Evolutionary conservation across 2,888 invertebrate genomes (phyloP).

Genomic region (Acleris holmiana): DNA sequence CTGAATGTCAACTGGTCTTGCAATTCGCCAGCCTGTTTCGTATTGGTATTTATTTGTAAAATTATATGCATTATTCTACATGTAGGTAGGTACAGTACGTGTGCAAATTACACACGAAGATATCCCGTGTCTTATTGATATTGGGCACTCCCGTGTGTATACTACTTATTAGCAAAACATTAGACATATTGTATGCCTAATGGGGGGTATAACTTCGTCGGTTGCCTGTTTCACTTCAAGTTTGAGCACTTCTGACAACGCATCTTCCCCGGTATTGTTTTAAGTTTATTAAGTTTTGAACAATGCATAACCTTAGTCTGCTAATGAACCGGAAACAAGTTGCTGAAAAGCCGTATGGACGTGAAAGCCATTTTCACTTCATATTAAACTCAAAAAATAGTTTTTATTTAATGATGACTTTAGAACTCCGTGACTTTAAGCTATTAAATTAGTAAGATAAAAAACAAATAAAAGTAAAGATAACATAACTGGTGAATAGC

Average conservation of each 20-base stretch:
- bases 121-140: background rate
- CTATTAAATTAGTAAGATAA: too few relatives aligned
- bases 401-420: too few relatives aligned
- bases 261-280: slow-evolving; percentile 77
- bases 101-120: too few relatives aligned
- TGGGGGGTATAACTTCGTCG: slow-evolving; percentile 66
- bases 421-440: too few relatives aligned
- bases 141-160: slow-evolving; percentile 6
- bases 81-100: too few relatives aligned
- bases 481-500: too few relatives aligned
- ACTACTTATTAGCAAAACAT: slow-evolving; percentile 56
- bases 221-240: slow-evolving; percentile 69
- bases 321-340: slow-evolving; percentile 60
- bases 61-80: too few relatives aligned
- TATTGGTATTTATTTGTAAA: too few relatives aligned
- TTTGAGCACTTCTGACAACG: slow-evolving; percentile 78
- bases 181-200: slow-evolving; percentile 72
- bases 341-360: background rate
- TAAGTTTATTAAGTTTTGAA: slow-evolving; percentile 80
- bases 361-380: background rate
- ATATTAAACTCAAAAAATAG: background rate
- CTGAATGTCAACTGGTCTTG: too few relatives aligned
- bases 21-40: too few relatives aligned
- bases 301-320: slow-evolving; percentile 74
- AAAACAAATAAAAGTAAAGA: too few relatives aligned